phyloP scores from a whole-genome alignment of 2,888 invertebrate species.

The Melanophora roralis region DNA sequence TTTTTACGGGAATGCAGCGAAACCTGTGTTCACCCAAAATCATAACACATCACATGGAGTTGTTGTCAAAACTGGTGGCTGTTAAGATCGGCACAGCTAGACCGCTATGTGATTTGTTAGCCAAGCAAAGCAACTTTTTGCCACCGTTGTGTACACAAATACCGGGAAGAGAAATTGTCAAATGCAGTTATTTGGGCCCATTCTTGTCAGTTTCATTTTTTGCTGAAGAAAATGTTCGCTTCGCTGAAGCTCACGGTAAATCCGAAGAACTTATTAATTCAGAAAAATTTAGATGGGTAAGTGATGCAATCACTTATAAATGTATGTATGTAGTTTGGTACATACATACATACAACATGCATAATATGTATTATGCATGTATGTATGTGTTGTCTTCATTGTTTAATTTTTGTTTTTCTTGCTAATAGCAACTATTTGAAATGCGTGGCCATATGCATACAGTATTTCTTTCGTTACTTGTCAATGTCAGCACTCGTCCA shows the following conservation, averaged over 20 bases:
- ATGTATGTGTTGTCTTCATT: neutral
- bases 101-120: slow-evolving; percentile 85
- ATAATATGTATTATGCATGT: too few species aligned
- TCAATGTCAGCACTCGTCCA: slow-evolving; percentile 88
- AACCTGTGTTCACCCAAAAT: slow-evolving; percentile 74
- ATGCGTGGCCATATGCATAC: slow-evolving; percentile 87
- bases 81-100: slow-evolving; percentile 85
- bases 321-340: too few species aligned
- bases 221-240: slow-evolving; percentile 93
- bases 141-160: slow-evolving; percentile 86
- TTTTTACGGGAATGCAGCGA: slow-evolving; percentile 76
- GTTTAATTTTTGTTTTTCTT: slow-evolving; percentile 66
- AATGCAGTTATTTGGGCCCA: slow-evolving; percentile 92
- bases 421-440: slow-evolving; percentile 84
- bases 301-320: too few species aligned
- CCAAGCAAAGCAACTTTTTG: slow-evolving; percentile 84
- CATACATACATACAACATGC: too few species aligned
- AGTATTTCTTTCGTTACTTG: slow-evolving; percentile 89
- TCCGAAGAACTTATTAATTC: slow-evolving; percentile 69
- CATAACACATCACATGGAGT: slow-evolving; percentile 83
- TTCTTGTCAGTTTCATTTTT: slow-evolving; percentile 95
- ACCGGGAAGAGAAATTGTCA: slow-evolving; percentile 90
- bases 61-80: slow-evolving; percentile 88
- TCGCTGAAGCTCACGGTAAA: slow-evolving; percentile 84
- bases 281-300: slow-evolving; percentile 73